These are phyloP conservation scores for Knipowitschia caucasica DNA, from an alignment of 2,797 vertebrate species.

Conservation along the genomic window DNA sequence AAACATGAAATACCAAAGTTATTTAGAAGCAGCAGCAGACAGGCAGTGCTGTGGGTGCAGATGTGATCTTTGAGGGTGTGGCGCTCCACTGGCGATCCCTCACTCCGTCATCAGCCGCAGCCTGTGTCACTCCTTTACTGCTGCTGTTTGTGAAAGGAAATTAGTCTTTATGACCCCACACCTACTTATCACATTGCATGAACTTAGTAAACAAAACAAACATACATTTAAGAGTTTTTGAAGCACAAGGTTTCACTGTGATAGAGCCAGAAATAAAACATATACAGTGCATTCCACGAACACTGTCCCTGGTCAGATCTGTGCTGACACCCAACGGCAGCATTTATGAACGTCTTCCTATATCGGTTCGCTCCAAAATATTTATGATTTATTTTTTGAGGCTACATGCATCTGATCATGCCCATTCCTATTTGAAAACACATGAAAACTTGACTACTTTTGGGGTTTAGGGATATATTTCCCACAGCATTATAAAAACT, in stretches of 20 bases:
- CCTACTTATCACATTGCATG: constrained; percentile 14
- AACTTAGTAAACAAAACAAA: constrained; percentile 42
- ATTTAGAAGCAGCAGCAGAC: not conserved
- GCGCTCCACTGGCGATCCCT: not conserved
- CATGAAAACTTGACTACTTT: no score
- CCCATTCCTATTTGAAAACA: no score
- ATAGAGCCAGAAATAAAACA: constrained; percentile 25
- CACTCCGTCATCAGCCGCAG: not conserved
- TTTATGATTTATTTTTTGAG: no score
- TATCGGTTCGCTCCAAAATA: no score
- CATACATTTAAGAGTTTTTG: constrained; percentile 39
- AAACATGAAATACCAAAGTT: no score
- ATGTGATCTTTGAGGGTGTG: constrained; percentile 33
- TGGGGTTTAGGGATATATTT: no score
- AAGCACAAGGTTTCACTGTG: constrained; percentile 30
- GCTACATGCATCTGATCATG: no score
- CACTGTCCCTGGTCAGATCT: not conserved
- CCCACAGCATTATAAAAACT: no score
- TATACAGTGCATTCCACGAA: not conserved
- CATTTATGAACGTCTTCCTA: no score
- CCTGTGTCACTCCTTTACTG: constrained; percentile 30
- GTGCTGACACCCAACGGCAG: no score
- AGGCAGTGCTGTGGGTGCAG: not conserved
- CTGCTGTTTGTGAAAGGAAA: constrained; percentile 65
- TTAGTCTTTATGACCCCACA: constrained; percentile 37